Conservation (phyloP, 2,797 vertebrate genomes). For the Clamator glandarius region DNA sequence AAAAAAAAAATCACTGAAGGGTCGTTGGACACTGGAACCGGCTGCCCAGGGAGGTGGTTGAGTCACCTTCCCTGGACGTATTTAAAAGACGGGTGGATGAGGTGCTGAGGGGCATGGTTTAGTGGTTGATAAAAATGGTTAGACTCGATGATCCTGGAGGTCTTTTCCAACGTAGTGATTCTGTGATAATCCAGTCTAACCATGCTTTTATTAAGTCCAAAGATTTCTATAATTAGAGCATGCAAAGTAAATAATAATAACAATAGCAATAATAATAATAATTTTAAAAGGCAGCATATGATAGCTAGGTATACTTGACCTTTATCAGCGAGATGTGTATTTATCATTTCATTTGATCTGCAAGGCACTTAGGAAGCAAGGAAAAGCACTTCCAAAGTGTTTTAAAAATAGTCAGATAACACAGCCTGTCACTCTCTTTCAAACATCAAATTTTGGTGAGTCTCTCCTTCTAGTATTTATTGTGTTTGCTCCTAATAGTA, state of each 20-base stretch:
- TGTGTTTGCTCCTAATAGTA: not conserved
- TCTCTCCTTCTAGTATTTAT: not conserved
- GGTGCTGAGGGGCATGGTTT: too few species aligned
- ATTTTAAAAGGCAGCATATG: not conserved
- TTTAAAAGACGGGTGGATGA: too few species aligned
- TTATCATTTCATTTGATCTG: slow-evolving; percentile 48
- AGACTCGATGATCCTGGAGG: too few species aligned
- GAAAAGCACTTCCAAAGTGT: slow-evolving; percentile 29
- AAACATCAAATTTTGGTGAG: not conserved
- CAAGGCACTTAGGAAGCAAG: slow-evolving; percentile 40
- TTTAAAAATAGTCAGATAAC: slow-evolving; percentile 51
- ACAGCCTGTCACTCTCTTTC: not conserved
- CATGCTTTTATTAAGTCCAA: slow-evolving; percentile 36
- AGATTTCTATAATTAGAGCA: slow-evolving; percentile 28
- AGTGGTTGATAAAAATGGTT: too few species aligned
- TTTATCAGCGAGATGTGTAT: slow-evolving; percentile 29
- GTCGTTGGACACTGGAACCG: too few species aligned
- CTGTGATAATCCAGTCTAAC: slow-evolving; percentile 43
- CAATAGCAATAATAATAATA: not conserved
- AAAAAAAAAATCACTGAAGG: too few species aligned
- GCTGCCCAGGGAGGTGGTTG: too few species aligned
- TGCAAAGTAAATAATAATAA: slow-evolving; percentile 43
- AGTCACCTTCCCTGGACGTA: too few species aligned
- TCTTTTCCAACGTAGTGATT: too few species aligned
- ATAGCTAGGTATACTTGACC: slow-evolving; percentile 21